A percentile compares a stretch with the other conserved stretches of the same genome.
These are phyloP conservation scores for Bufo gargarizans DNA, from an alignment of 2,113 vertebrate species.

Conservation along the genomic window DNA sequence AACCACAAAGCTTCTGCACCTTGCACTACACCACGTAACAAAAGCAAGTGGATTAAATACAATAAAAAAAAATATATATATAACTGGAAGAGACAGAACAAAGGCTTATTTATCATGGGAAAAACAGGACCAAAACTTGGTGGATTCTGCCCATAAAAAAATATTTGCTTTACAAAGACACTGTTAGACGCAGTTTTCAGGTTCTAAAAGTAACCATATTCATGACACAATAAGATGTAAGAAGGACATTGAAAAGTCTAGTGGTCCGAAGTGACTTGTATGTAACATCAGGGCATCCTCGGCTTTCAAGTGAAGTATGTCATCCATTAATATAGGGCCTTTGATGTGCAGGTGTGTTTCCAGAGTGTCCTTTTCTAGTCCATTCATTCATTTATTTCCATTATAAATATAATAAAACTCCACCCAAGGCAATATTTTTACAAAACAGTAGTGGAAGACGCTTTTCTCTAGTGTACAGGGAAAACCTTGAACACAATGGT, in stretches of 20 bases:
- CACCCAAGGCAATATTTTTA: conserved; percentile 38
- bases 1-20: no score
- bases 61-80: no score
- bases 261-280: conserved; percentile 54
- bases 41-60: no score
- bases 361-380: conserved; percentile 28
- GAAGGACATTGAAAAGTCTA: conserved; percentile 14
- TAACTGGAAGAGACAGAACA: no score
- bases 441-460: not conserved
- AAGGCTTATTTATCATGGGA: not conserved
- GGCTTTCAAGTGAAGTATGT: conserved; percentile 57
- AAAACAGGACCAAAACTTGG: not conserved
- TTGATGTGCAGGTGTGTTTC: conserved; percentile 57
- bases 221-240: not conserved
- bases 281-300: conserved; percentile 34
- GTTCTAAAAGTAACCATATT: not conserved
- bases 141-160: not conserved
- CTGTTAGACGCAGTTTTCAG: not conserved
- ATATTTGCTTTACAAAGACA: not conserved
- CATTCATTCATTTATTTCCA: conserved; percentile 32
- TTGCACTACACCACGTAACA: no score
- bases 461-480: not conserved
- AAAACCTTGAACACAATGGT: not conserved
- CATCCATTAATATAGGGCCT: conserved; percentile 42
- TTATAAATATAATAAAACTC: conserved; percentile 52